Evolutionary conservation across 2,888 invertebrate species (phyloP).

Genomic region (Ligdia adustata): DNA sequence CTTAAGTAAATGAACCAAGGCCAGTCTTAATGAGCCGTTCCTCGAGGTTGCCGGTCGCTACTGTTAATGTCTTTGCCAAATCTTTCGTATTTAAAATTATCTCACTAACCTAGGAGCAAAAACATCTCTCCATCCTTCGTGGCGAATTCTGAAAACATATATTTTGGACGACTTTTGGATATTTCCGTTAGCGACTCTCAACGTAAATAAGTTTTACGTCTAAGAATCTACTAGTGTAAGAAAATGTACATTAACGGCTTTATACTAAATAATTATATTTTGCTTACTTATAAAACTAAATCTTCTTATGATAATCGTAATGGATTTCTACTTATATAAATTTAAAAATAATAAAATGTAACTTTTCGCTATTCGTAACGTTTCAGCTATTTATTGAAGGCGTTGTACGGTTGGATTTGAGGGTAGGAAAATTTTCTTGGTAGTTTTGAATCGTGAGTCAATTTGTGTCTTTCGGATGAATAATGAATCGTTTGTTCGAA

Average conservation of each 20-base stretch:
- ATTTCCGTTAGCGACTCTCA: constrained; percentile 71
- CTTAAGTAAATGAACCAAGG: too few species aligned
- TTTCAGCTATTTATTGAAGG: constrained; percentile 47
- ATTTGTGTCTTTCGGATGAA: constrained; percentile 64
- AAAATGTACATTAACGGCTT: constrained; percentile 56
- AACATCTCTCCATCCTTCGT: constrained; percentile 52
- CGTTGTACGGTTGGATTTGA: constrained; percentile 39
- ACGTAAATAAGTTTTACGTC: constrained; percentile 50
- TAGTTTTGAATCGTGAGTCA: constrained; percentile 63
- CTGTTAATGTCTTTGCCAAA: constrained; percentile 52
- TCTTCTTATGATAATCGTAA: constrained; percentile 63
- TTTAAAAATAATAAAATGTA: constrained; percentile 40
- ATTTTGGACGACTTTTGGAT: constrained; percentile 77
- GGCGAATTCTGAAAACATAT: constrained; percentile 63
- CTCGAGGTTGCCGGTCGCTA: too few species aligned
- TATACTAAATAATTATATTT: constrained; percentile 55
- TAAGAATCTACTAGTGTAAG: constrained; percentile 59
- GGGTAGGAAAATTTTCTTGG: constrained; percentile 37
- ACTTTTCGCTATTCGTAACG: constrained; percentile 49
- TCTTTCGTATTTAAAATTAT: constrained; percentile 46
- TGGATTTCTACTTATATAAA: constrained; percentile 46
- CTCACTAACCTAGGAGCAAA: constrained; percentile 40
- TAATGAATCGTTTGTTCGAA: constrained; percentile 54
- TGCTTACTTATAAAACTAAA: constrained; percentile 59
- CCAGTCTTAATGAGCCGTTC: too few species aligned